Percentiles rank a stretch among this genome's conserved stretches.
Conservation (phyloP, 2,113 vertebrate genomes). For the Myotis brandtii region DNA sequence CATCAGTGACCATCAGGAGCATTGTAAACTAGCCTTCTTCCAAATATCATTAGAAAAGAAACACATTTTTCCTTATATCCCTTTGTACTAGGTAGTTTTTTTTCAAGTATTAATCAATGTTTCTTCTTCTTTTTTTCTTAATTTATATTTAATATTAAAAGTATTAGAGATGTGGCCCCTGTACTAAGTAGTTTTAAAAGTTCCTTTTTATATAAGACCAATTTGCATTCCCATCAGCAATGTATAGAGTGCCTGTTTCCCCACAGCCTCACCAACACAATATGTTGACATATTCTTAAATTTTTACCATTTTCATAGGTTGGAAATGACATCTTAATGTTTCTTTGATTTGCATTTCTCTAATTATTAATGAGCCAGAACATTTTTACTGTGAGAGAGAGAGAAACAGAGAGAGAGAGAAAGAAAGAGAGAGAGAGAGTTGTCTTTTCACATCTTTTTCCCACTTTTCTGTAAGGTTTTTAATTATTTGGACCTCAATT, state of each 20-base stretch:
- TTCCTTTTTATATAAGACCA: neutral
- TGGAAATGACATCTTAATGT: neutral
- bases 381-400: neutral
- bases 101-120: too few species aligned
- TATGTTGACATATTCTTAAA: neutral
- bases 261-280: neutral
- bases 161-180: too few species aligned
- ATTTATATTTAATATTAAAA: too few species aligned
- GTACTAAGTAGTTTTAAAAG: neutral
- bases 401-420: too few species aligned
- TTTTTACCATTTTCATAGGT: neutral
- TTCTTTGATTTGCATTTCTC: neutral
- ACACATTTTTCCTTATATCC: neutral
- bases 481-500: neutral
- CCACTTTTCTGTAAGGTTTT: neutral
- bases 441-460: neutral
- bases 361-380: neutral
- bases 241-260: neutral
- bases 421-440: too few species aligned
- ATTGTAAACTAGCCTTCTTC: neutral
- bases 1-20: conserved; percentile 13
- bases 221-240: neutral
- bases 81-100: neutral
- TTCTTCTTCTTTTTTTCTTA: too few species aligned
- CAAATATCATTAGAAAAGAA: conserved; percentile 34